These are phyloP conservation scores for Zosterops lateralis DNA, from an alignment of 2,113 vertebrate species.

Conservation along the genomic window DNA sequence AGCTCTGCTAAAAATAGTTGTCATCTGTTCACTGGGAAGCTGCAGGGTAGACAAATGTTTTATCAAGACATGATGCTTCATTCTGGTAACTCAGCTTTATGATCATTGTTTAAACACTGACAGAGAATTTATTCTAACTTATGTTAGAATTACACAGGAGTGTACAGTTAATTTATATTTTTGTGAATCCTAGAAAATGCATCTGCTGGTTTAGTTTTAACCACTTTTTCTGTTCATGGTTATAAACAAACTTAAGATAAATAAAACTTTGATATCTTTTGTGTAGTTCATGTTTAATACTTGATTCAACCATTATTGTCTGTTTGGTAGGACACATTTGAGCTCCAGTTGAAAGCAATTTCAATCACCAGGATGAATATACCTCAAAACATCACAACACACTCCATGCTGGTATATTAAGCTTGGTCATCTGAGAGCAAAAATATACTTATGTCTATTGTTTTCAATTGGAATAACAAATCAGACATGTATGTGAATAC, in stretches of 20 bases:
- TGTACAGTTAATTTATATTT: neutral
- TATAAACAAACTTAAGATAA: neutral
- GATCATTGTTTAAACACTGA: neutral
- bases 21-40: neutral
- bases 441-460: neutral
- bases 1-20: neutral
- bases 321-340: neutral
- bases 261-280: neutral
- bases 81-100: conserved; percentile 29
- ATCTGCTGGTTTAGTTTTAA: neutral
- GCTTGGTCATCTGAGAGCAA: neutral
- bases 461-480: neutral
- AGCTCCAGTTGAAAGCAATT: neutral
- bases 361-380: neutral
- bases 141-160: neutral
- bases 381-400: neutral
- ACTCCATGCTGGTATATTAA: neutral
- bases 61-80: neutral
- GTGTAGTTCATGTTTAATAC: neutral
- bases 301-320: neutral
- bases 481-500: neutral
- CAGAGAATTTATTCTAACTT: conserved; percentile 14
- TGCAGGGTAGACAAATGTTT: conserved; percentile 1
- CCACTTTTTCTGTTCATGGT: neutral
- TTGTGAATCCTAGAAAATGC: neutral